Evolutionary conservation across 2,888 invertebrate species (phyloP).

Genomic region (Muschampia staudingeri): DNA sequence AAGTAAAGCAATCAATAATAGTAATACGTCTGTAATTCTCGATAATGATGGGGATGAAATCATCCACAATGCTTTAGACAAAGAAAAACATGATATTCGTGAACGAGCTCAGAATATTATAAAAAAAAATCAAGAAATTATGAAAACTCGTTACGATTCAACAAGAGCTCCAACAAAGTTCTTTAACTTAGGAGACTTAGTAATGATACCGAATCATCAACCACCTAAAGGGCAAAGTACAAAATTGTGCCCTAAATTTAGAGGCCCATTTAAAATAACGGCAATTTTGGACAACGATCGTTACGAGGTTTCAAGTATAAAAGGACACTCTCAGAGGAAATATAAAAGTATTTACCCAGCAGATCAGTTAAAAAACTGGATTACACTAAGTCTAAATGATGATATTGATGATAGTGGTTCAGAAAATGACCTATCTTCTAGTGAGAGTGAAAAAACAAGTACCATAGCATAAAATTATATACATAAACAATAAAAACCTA

Average conservation of each 20-base stretch:
- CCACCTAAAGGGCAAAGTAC: constrained; percentile 56
- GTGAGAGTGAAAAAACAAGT: no score
- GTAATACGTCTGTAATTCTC: no score
- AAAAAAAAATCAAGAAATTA: constrained; percentile 11
- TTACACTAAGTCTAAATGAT: neutral
- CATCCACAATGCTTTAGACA: no score
- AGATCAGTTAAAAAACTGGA: constrained; percentile 38
- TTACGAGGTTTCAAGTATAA: constrained; percentile 57
- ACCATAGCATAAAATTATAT: no score
- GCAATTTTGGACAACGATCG: constrained; percentile 57
- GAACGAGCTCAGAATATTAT: no score
- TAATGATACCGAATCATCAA: constrained; percentile 54
- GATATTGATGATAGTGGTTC: no score
- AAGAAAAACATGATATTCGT: no score
- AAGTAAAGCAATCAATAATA: neutral
- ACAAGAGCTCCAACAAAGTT: constrained; percentile 35
- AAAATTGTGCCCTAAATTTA: constrained; percentile 53
- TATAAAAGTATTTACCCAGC: constrained; percentile 44
- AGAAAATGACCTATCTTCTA: no score
- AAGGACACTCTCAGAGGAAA: constrained; percentile 24
- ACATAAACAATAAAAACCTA: no score
- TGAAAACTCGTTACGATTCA: constrained; percentile 39
- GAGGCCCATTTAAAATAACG: constrained; percentile 53
- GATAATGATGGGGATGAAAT: no score
- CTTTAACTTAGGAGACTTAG: constrained; percentile 51